phyloP scores from a whole-genome alignment of 2,797 vertebrate species.

The Chiroxiphia lanceolata region DNA sequence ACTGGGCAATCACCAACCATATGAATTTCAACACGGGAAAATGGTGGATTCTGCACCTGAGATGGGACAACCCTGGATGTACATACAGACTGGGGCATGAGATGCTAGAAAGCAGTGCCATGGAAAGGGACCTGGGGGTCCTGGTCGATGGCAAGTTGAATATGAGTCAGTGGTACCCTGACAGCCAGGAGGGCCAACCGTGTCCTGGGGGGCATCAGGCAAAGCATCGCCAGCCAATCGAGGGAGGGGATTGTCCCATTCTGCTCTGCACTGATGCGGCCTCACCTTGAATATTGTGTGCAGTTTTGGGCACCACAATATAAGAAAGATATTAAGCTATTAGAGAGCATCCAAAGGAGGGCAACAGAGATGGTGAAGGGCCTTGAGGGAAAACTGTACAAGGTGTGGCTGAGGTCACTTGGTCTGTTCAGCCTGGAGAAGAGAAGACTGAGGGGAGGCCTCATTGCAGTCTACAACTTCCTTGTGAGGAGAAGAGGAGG shows the following conservation, averaged over 20 bases:
- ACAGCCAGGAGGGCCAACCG: neutral
- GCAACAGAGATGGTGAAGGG: neutral
- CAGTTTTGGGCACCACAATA: neutral
- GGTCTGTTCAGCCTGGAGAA: neutral
- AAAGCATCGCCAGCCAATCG: accelerated
- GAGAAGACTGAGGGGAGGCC: neutral
- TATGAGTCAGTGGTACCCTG: neutral
- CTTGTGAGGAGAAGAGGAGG: neutral
- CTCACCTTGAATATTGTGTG: neutral
- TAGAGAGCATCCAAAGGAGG: neutral
- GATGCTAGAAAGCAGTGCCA: neutral
- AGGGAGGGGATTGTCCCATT: neutral
- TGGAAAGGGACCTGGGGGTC: neutral
- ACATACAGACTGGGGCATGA: neutral
- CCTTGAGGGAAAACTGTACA: neutral
- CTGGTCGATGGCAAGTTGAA: neutral
- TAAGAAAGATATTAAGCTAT: neutral
- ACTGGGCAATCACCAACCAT: neutral
- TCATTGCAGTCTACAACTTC: neutral
- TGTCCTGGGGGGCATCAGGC: neutral
- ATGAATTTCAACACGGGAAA: neutral
- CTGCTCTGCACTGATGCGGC: neutral
- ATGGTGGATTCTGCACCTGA: neutral
- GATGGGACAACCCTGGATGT: neutral
- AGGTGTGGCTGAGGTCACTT: neutral